Base-by-base conservation (phyloP, 2,888 invertebrate genomes). In the Taphrorychus bicolor region DNA sequence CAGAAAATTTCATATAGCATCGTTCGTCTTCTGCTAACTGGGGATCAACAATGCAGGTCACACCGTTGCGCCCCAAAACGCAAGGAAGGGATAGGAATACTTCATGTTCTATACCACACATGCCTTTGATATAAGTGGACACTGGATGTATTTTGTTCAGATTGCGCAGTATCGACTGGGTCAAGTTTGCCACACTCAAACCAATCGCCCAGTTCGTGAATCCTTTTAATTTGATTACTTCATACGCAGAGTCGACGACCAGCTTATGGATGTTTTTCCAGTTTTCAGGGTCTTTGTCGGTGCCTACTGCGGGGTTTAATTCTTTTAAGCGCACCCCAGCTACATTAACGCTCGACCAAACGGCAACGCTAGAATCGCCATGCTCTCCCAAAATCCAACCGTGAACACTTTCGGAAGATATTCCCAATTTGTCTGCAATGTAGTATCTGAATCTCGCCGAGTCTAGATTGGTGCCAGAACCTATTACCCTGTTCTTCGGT, bases 301-400 rank as follows among this genome's bases (percentile, higher is more conserved):
- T 86, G 32, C 94, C 95, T 60, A 94, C 85, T 49, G 85, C 83
- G 19, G 91, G 89, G 79, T 93, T 90, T 23, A 95, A 78, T 73
- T 94, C 93, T 72, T 88, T 87, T 61, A 96, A 85, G 2, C 91
- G 87, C 0, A 95, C 94, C 4, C 96, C 97, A 5, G 94, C 95
- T 49, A 97, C 88, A 82, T 95, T 96, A 18, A 95, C 95, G 5
- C 94, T 93, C 0, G 95, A 95, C 96, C 96, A 97, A 0, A 97
- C 93, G 9, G 95, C 92, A 82, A 81, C 82, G 60, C 82, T 78
- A 57, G 78, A 76, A 77, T 97, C 97, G 0, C 97, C 97, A 77
- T 97, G 97, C 79, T 97, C 97, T 32, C 97, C 97, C 77, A 97
- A 94, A 76, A 97, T 93, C 88, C 93, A 97, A 0, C 93, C 96